Evolutionary conservation across 1,140 invertebrate species (phyloP), one percentile per base, ranked within the genome.

Genomic region (Cephus cinctus): DNA sequence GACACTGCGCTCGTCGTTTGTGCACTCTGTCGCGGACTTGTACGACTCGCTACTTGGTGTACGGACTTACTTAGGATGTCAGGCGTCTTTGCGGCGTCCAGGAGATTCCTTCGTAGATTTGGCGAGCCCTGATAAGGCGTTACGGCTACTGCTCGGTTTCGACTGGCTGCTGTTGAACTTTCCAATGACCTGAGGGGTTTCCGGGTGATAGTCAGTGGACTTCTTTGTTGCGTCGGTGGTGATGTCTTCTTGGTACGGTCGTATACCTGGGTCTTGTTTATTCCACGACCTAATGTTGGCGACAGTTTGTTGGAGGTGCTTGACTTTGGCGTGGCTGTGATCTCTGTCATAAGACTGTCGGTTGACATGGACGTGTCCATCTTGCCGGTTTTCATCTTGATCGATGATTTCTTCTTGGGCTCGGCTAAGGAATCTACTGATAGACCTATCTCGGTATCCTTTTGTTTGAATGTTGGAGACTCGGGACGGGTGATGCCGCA

Each of bases 371-470:
- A 75, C 3, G 68, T 69, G 16, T 75, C 73, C 63, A 72, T 72
- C 43, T 59, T 69, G 12, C 39, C 61, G 4, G 43, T 8, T 19
- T 64, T 76, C 54, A 78, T 80, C 19, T 72, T 69, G 0, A 59
- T 56, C 1, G 67, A 63, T 9, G 76, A 63, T 47, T 75, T 78
- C 45, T 69, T 78, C 53, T 75, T 75, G 5, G 70, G 64, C 22
- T 81, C 80, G 5, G 73, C 67, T 12, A 81, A 56, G 4, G 80
- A 82, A 56, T 81, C 79, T 2, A 74, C 69, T 8, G 78, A 80
- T 11, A 80, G 55, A 23, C 77, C 79, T 14, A 76, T 75, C 40
- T 76, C 79, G 0, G 59, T 52, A 5, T 48, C 70, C 35, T 71
- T 78, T 22, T 54, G 48, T 43, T 68, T 75, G 8, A 73, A 61